Percentiles rank a stretch among this genome's conserved stretches.
phyloP scores from a whole-genome alignment of 2,113 vertebrate genomes.

The Pangasianodon gigas region DNA sequence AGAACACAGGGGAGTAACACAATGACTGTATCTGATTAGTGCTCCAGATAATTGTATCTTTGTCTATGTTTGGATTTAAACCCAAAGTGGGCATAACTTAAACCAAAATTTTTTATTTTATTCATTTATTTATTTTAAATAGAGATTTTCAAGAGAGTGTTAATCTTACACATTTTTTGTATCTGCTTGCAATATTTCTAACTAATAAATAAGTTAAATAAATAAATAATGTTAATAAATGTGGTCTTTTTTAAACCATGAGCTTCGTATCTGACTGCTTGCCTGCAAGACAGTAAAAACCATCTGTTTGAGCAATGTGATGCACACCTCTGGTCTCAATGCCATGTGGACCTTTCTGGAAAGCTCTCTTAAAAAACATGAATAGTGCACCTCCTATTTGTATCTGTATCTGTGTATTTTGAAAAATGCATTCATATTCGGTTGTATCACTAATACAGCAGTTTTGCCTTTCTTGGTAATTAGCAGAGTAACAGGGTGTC shows the following conservation, averaged over 20 bases:
- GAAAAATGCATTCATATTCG: neutral
- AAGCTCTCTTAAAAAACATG: neutral
- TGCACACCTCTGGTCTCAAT: neutral
- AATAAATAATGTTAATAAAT: no score
- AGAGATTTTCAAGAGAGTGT: neutral
- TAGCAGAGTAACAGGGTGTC: neutral
- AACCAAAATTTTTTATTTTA: neutral
- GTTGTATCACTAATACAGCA: neutral
- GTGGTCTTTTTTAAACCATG: neutral
- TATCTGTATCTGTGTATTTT: neutral
- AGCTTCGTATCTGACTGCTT: neutral
- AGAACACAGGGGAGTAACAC: neutral
- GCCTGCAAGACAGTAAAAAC: neutral
- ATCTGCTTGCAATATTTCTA: no score
- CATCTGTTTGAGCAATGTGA: neutral
- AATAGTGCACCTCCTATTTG: neutral
- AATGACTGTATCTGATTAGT: neutral
- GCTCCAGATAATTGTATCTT: neutral
- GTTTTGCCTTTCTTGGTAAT: neutral
- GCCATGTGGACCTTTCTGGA: no score
- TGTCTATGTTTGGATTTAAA: neutral
- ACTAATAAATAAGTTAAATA: no score
- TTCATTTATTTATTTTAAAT: neutral
- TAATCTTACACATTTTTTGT: no score
- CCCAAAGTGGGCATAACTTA: neutral